Conservation (phyloP, 2,113 vertebrate species). For the Clinocottus analis region DNA sequence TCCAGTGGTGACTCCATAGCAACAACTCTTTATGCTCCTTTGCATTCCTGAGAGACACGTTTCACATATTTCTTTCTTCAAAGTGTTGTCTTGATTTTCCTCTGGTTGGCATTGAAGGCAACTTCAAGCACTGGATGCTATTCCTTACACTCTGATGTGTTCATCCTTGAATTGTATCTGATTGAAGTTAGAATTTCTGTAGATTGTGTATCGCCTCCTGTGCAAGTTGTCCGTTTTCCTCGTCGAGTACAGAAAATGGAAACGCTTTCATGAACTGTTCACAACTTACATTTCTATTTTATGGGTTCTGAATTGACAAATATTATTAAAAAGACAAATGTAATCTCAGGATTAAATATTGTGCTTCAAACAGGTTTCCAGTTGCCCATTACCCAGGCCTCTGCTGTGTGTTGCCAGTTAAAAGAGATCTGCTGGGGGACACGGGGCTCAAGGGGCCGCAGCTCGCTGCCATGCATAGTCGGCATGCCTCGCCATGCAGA, state of each 20-base stretch:
- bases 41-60: background rate
- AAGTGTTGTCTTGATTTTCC: background rate
- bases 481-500: conserved; percentile 55
- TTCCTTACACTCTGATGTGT: background rate
- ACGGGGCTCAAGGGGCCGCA: background rate
- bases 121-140: background rate
- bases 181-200: background rate
- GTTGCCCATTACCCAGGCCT: background rate
- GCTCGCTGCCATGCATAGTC: conserved; percentile 50
- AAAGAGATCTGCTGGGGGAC: conserved; percentile 12
- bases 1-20: background rate
- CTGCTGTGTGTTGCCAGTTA: conserved; percentile 30
- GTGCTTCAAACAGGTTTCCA: background rate
- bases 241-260: background rate
- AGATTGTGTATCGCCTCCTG: background rate
- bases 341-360: background rate
- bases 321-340: background rate
- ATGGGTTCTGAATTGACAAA: background rate
- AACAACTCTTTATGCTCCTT: background rate
- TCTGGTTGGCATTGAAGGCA: background rate
- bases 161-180: background rate
- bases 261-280: background rate
- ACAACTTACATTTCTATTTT: background rate
- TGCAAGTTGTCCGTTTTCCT: no score
- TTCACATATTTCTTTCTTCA: background rate